Evolutionary conservation across 2,888 invertebrate genomes (phyloP), one percentile per base, ranked within the genome.

Genomic region (Brachypterus glaber): DNA sequence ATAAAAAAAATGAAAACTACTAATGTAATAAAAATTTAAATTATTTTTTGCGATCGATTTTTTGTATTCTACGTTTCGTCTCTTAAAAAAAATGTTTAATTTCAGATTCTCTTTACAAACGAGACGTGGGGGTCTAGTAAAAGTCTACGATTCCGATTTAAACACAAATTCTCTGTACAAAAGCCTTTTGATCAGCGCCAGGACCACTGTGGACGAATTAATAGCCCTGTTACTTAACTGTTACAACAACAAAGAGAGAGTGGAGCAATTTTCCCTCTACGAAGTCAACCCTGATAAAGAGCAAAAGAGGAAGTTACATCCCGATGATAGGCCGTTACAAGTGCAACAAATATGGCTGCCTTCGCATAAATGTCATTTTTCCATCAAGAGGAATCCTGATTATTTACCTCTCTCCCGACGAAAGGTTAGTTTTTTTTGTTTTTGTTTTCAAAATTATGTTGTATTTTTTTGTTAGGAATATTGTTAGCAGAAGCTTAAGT

Each of bases 111-210:
- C 86, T 35, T 73, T 95, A 39, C 85, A 90, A 67, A 84, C 87
- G 57, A 77, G 87, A 45, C 80, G 86, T 3, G 91, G 92, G 18
- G 90, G 90, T n/a, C 72, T 93, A 44, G 86, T 93, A 49, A 85
- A 90, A 67, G 83, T 95, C 39, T 86, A 90, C 71, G 93, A 93
- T 65, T 85, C 87, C 12, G 88, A 87, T 21, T 71, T 93, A 47
- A 89, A 89, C 77, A 82, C 86, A 36, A 87, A 87, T 60, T 91
- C 90, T 1, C 86, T 90, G 69, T 92, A 92, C 73, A 92, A 92
- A 69, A 88, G 88, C 50, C 70, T 92, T 51, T 72, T 92, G 48
- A 82, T 91, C 53, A 90, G 90, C 48, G 89, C 90, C 53, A 75
- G 83, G 56, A 92, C 92, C 32, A 88, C 88, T 14, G 85, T 85